These are phyloP conservation scores for Heliconius nattereri DNA, from an alignment of 1,140 invertebrate genomes.

Conservation along the genomic window DNA sequence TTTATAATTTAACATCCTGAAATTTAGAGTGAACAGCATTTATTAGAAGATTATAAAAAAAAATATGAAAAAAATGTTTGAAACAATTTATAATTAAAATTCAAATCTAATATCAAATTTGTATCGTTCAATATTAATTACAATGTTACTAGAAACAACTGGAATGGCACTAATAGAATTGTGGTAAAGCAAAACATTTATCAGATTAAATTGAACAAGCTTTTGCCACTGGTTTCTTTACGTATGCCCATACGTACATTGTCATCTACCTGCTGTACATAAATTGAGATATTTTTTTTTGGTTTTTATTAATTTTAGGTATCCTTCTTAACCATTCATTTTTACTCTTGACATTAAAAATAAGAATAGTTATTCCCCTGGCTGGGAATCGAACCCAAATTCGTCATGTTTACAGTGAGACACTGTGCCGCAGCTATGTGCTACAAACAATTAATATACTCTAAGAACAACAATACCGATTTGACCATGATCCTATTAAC, in stretches of 20 bases:
- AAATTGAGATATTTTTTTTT: too few species aligned
- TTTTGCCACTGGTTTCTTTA: neutral
- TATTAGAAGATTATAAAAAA: too few species aligned
- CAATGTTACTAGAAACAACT: neutral
- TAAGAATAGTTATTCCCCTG: too few species aligned
- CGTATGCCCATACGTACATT: too few species aligned
- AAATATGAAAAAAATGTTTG: neutral
- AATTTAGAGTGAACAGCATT: too few species aligned
- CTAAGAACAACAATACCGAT: too few species aligned
- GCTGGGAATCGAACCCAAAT: neutral
- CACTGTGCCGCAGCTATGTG: too few species aligned
- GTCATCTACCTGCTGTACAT: too few species aligned
- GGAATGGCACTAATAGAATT: neutral
- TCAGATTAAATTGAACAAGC: neutral
- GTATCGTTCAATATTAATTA: neutral
- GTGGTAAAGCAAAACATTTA: neutral
- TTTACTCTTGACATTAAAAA: too few species aligned
- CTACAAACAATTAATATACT: neutral
- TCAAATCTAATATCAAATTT: neutral
- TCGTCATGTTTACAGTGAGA: neutral
- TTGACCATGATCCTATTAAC: neutral
- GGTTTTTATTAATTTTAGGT: too few species aligned
- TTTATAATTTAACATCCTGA: too few species aligned
- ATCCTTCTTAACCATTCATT: too few species aligned
- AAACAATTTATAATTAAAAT: slow-evolving; percentile 2